Base-by-base conservation (phyloP, 2,888 invertebrate species). In the Amphipoea lucens region DNA sequence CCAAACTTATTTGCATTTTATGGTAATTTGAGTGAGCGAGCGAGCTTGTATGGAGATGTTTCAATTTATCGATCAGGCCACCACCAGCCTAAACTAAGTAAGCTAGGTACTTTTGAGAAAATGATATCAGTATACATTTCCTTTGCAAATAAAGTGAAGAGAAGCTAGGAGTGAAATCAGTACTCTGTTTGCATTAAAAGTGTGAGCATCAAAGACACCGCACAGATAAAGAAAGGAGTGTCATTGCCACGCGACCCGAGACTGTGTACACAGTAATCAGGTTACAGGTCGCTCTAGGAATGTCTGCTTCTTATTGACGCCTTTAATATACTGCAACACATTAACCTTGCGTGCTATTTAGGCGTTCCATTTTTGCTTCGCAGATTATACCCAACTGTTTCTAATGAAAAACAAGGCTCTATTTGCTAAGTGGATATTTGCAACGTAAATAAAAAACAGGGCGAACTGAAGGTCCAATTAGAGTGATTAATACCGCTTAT, bases 311-410 rank as follows among this genome's bases (percentile, higher is more conserved):
- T 94, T 94, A 95, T 95, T 95, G 95, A 94, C 94, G 93, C 93
- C 93, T 92, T 92, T 93, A 92, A 92, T 93, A 90, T 91, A 91
- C 91, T 92, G 93, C 92, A 91, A 93, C 92, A 93, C 93, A 94
- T 95, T 95, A 96, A 94, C 95, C 96, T 96, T 95, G 96, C 93
- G 91, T 89, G 94, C 94, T 94, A 93, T 95, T 95, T 94, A 96
- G 93, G 91, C 91, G 91, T 91, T 92, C 84, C 84, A 87, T 87
- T 91, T 90, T 88, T 90, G 90, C 91, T 90, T 92, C 91, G 90
- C 91, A 93, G 91, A 91, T 92, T 90, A 90, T 90, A 84, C 87
- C 88, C 83, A 84, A 83, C 84, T 83, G 80, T 86, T 88, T 83
- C 75, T 75, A 83, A 87, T 88, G 88, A 84, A 87, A 86, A 84